These are phyloP conservation scores for Dicrurus megarhynchus DNA, from an alignment of 2,113 vertebrate species.

Conservation along the genomic window DNA sequence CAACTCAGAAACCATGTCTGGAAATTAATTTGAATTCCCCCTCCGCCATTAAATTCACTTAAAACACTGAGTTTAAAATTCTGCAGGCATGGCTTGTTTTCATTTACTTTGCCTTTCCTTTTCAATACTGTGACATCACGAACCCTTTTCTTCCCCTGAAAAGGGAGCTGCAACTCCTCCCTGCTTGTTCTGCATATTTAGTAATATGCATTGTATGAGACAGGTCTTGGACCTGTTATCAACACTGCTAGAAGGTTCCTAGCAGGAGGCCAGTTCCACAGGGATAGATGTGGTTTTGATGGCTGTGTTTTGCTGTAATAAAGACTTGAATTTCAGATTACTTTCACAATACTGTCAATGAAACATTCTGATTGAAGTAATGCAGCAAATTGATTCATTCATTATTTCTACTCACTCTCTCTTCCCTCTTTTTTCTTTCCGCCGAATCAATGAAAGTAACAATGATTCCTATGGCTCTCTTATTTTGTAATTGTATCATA, in stretches of 20 bases:
- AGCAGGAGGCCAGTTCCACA: not conserved
- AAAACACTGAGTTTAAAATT: not conserved
- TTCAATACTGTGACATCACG: not conserved
- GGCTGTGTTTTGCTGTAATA: not conserved
- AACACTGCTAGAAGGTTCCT: not conserved
- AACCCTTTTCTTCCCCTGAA: not conserved
- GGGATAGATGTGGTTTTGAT: not conserved
- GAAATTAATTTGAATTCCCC: not conserved
- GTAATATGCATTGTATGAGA: not conserved
- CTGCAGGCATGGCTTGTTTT: not conserved
- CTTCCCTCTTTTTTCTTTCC: not conserved
- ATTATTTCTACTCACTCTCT: not conserved
- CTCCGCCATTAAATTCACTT: not conserved
- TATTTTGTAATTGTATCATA: not conserved
- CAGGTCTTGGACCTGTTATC: not conserved
- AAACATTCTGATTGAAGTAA: not conserved
- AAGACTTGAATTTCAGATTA: not conserved
- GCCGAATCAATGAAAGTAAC: not conserved
- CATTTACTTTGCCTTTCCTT: not conserved
- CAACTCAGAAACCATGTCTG: not conserved
- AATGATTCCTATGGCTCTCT: not conserved
- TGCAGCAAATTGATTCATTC: not conserved
- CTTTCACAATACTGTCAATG: not conserved
- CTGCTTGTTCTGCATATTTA: not conserved
- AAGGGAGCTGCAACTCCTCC: not conserved